These are phyloP conservation scores for Clitarchus hookeri DNA, from an alignment of 2,888 invertebrate species.

Conservation along the genomic window DNA sequence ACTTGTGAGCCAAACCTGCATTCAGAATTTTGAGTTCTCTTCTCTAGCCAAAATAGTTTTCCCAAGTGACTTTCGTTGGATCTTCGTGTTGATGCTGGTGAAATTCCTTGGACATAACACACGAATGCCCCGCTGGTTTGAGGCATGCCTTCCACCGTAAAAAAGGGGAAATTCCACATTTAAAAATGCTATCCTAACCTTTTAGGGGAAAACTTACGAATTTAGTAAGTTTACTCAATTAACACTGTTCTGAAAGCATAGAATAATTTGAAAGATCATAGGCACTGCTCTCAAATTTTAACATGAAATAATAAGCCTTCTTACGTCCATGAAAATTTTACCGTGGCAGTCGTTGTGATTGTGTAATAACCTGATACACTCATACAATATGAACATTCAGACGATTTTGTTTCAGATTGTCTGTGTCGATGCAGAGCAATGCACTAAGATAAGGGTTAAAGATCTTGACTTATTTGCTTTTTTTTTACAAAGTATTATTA, in stretches of 20 bases:
- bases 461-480: no score
- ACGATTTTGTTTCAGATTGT: background rate
- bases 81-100: no score
- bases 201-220: no score
- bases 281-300: background rate
- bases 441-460: background rate
- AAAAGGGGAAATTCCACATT: no score
- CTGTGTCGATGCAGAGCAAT: background rate
- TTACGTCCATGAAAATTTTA: background rate
- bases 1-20: no score
- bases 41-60: no score
- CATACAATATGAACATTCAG: background rate
- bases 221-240: background rate
- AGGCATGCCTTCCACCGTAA: no score
- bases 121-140: no score
- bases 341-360: background rate
- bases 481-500: background rate
- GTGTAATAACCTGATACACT: background rate
- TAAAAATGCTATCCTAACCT: no score
- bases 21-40: no score
- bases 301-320: background rate
- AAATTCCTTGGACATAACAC: no score
- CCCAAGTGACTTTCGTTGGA: no score
- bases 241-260: background rate
- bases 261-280: background rate